Base-by-base conservation (phyloP, 2,113 vertebrate genomes). In the Hyla sarda region DNA sequence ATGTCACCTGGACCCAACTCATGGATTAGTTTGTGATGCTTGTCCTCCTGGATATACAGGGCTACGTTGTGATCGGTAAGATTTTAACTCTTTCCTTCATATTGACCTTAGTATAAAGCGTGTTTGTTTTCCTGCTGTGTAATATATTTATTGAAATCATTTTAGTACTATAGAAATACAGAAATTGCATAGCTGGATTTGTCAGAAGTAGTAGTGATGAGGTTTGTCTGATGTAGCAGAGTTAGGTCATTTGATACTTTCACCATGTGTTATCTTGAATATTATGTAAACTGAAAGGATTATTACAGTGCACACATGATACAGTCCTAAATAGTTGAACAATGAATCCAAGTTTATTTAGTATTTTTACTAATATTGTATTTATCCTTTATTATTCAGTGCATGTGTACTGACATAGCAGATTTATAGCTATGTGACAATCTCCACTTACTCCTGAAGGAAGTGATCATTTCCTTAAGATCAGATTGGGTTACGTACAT, bases 51-150 rank as follows among this genome's bases (percentile, higher is more conserved):
- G 96, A 30, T 97, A 99, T 48, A 19, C 92, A 12, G 97, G 97
- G 89, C 88, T 93, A 16, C 94, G 94, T 87, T 99, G 98, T 86
- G 95, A 99, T 89, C 97, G 97, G 98, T 99, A 95, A 96, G 94
- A 80, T 41, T 41, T 41, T 41, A 41, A 41, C 41, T 41, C 41
- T 41, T n/a, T n/a, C n/a, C n/a, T n/a, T n/a, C n/a, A n/a, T n/a
- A n/a, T n/a, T 41, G 41, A 41, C 41, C 41, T 41, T 41, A 8
- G 8, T 41, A 41, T 41, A 41, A 5, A 30, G 62, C 30, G 28
- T 2, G 16, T 62, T 19, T 28, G 9, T 62, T 28, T 62, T 62
- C n/a, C 3, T 62, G 58, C 25, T n/a, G 25, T 11, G 4, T 13
- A 28, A 25, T 13, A 12, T 1, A 25, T 30, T 16, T 30, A 65